Conservation (phyloP, 2,113 vertebrate species). For the Nesospiza acunhae region DNA sequence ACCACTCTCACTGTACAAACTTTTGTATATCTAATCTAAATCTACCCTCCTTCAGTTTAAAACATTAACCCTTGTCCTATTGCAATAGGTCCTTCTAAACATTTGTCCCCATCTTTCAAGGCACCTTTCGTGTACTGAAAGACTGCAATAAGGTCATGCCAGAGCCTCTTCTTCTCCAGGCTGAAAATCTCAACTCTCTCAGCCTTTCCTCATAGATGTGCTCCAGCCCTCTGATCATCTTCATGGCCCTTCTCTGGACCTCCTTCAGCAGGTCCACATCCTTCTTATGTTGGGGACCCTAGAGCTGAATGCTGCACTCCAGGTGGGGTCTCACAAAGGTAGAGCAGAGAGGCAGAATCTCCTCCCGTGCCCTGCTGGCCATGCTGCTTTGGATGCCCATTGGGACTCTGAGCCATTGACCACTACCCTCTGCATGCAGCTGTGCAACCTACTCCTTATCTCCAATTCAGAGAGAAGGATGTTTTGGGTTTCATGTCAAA, state of each 20-base stretch:
- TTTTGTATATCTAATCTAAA: neutral
- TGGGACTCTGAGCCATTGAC: neutral
- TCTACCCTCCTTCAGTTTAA: neutral
- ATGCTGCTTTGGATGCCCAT: accelerated
- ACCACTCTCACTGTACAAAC: neutral
- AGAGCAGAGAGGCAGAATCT: neutral
- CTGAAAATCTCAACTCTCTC: no score
- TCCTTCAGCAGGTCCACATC: accelerated
- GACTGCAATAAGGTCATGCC: neutral
- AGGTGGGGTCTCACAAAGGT: neutral
- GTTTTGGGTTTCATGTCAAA: neutral
- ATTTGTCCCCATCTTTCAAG: neutral
- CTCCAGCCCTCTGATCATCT: neutral
- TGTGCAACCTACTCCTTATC: neutral
- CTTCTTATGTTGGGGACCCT: neutral
- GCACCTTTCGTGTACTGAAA: neutral
- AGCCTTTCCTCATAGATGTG: neutral
- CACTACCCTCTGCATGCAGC: neutral
- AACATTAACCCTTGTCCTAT: neutral
- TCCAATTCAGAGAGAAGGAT: neutral
- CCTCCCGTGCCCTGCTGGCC: neutral
- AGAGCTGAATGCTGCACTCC: neutral
- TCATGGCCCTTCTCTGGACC: neutral
- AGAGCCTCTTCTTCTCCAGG: neutral
- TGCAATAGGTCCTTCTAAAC: neutral